These are phyloP conservation scores for Cerastoderma edule DNA, from an alignment of 2,888 invertebrate species.

Conservation along the genomic window DNA sequence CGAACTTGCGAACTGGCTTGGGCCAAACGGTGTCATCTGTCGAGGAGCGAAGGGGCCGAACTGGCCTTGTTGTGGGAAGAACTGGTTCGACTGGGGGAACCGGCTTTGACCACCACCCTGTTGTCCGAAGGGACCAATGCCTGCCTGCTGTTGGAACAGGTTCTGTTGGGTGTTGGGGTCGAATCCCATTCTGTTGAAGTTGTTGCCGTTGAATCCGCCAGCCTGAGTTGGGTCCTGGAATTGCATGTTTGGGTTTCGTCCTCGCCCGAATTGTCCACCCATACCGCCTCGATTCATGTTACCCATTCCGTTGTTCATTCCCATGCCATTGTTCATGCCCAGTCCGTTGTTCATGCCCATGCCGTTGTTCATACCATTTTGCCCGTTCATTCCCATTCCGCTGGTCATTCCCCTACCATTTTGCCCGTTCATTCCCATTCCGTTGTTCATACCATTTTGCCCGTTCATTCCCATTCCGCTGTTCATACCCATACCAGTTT, in stretches of 20 bases:
- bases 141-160: constrained; percentile 45
- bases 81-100: background rate
- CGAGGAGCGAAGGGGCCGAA: constrained; percentile 20
- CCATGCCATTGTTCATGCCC: constrained; percentile 31
- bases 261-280: background rate
- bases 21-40: constrained; percentile 3
- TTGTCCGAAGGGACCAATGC: constrained; percentile 28
- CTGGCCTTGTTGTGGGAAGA: background rate
- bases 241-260: constrained; percentile 6
- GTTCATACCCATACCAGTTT: background rate
- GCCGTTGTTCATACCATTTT: constrained; percentile 17
- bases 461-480: constrained; percentile 1
- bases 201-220: constrained; percentile 30
- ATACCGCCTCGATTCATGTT: constrained; percentile 27
- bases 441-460: constrained; percentile 12
- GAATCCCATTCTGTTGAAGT: constrained; percentile 46
- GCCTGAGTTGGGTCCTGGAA: constrained; percentile 48
- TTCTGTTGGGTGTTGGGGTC: constrained; percentile 35
- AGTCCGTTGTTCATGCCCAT: constrained; percentile 24
- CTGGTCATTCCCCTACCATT: constrained; percentile 14
- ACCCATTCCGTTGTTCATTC: constrained; percentile 18
- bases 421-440: constrained; percentile 25
- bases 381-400: constrained; percentile 21
- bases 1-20: constrained; percentile 28
- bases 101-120: background rate